Base-by-base conservation (phyloP, 1,140 invertebrate species). In the Zaprionus taronus region DNA sequence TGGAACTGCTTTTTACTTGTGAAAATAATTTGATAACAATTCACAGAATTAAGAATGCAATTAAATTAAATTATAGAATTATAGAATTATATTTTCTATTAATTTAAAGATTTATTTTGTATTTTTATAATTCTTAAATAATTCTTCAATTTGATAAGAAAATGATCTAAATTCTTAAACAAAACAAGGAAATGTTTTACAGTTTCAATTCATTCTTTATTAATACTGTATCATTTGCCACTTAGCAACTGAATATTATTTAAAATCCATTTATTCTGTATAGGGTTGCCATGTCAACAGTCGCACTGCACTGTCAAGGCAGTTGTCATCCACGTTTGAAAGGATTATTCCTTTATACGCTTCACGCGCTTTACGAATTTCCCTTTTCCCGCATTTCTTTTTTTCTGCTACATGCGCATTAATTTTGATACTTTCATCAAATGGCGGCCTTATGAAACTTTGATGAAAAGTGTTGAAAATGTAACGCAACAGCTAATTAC, bases 391-490 rank as follows among this genome's bases (percentile, higher is more conserved):
- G 7, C 2, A 51, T 41, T 49, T 20, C 22, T 51, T 41, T 36
- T 57, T 78, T 81, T 69, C 72, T 80, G 68, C 62, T 72, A 20
- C 28, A 51, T 57, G 36, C 36, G 36, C 36, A 15, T 38, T 38
- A 38, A n/a, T 41, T 41, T 41, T 41, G 58, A 74, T 69, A 81
- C 84, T 81, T 79, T 79, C 71, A 81, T 85, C 76, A 77, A 86
- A 86, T 77, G 83, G 28, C 55, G 41, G 63, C 36, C 64, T 57
- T 34, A 64, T 64, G 38, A 71, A 77, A 75, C 51, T 64, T 74
- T 65, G 56, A 72, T 69, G 61, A 63, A 84, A 89, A 76, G 85
- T 79, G 74, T 81, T 81, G 70, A 82, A 81, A 72, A 65, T 67
- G 53, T 36, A 34, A 20, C n/a, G 53, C 41, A 14, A 49, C 67